Percentiles rank a stretch among this genome's conserved stretches.
Evolutionary conservation across 2,797 vertebrate genomes (phyloP).

Genomic region (Ciconia nigra): DNA sequence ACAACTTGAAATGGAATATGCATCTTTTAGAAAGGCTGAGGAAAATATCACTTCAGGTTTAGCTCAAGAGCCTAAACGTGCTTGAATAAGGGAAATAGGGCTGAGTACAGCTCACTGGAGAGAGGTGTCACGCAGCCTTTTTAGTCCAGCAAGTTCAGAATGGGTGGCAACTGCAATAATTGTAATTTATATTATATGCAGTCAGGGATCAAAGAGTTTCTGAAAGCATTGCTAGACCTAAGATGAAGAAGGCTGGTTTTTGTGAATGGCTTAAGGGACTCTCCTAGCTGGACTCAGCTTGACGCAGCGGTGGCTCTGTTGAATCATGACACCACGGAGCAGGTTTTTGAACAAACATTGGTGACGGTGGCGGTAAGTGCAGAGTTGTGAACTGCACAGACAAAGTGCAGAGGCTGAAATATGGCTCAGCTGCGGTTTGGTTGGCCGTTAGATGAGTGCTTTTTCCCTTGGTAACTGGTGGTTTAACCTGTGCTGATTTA

Average conservation of each 20-base stretch:
- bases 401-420: not conserved
- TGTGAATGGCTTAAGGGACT: not conserved
- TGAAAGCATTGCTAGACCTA: not conserved
- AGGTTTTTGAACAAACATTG: not conserved
- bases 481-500: not conserved
- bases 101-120: not conserved
- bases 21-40: conserved; percentile 41
- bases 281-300: not conserved
- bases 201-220: not conserved
- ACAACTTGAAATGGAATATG: conserved; percentile 67
- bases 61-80: conserved; percentile 4
- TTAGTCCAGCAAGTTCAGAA: conserved; percentile 31
- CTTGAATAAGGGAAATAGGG: conserved; percentile 24
- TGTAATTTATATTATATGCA: not conserved
- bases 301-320: not conserved
- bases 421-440: not conserved
- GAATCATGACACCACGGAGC: not conserved
- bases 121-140: conserved; percentile 8
- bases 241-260: not conserved
- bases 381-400: not conserved
- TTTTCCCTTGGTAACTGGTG: not conserved
- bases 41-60: conserved; percentile 62
- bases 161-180: not conserved
- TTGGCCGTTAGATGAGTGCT: not conserved
- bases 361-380: not conserved